A percentile compares a stretch with the other conserved stretches of the same genome.
phyloP scores from a whole-genome alignment of 2,888 invertebrate species.

The Athalia rosae region DNA sequence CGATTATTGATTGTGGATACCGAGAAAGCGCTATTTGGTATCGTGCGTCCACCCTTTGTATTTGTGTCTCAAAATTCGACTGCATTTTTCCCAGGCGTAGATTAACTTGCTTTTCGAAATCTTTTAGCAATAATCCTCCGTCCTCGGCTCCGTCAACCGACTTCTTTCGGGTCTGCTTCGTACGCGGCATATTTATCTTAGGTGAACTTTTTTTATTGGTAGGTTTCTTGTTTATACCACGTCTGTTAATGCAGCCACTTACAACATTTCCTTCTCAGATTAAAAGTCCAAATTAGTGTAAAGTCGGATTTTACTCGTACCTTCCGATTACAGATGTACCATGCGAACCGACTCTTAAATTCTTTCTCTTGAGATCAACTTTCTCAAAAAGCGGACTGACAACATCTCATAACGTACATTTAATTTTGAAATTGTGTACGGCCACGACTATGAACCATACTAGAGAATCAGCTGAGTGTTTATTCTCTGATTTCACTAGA shows the following conservation, averaged over 20 bases:
- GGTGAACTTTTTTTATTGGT: constrained; percentile 11
- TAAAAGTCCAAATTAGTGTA: too few species aligned
- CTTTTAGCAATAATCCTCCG: constrained; percentile 55
- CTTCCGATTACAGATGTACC: too few species aligned
- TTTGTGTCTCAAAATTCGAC: constrained; percentile 53
- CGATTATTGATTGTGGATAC: constrained; percentile 58
- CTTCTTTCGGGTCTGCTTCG: constrained; percentile 61
- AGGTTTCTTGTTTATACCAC: neutral
- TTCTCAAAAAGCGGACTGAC: constrained; percentile 7
- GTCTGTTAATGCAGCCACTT: neutral
- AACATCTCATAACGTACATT: constrained; percentile 37
- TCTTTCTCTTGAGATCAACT: neutral
- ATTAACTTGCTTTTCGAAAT: constrained; percentile 60
- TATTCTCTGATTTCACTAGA: neutral
- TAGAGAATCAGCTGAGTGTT: neutral
- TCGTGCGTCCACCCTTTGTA: constrained; percentile 54
- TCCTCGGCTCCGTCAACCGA: constrained; percentile 52
- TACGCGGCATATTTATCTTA: constrained; percentile 63
- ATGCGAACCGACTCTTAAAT: too few species aligned
- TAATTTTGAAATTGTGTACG: constrained; percentile 30
- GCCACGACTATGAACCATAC: constrained; percentile 2
- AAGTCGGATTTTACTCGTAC: too few species aligned
- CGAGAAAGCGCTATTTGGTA: constrained; percentile 55
- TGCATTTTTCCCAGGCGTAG: constrained; percentile 57
- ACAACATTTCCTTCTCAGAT: too few species aligned